A percentile compares a stretch with the other conserved stretches of the same genome.
Evolutionary conservation across 2,113 vertebrate genomes (phyloP).

Genomic region (Columba janthina): DNA sequence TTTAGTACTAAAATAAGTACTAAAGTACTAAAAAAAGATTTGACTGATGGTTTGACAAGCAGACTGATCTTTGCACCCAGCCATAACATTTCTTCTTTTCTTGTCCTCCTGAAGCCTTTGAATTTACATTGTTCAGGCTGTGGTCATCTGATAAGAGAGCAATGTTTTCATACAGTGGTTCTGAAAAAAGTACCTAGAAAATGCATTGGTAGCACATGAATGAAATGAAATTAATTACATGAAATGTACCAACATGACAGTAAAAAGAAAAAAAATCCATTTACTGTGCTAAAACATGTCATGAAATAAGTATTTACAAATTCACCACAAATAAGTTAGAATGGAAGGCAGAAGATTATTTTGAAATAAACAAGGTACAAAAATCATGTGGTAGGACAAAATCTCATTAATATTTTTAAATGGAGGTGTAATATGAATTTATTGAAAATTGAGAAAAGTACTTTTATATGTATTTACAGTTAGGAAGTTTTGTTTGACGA

Average conservation of each 20-base stretch:
- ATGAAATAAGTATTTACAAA: neutral
- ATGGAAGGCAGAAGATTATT: neutral
- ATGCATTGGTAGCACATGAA: neutral
- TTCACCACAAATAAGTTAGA: neutral
- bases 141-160: neutral
- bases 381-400: neutral
- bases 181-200: neutral
- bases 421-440: neutral
- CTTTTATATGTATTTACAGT: neutral
- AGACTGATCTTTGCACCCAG: neutral
- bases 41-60: neutral
- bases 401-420: neutral
- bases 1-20: neutral
- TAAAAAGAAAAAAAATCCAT: neutral
- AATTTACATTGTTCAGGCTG: neutral
- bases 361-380: neutral
- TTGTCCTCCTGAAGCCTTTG: neutral
- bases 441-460: neutral
- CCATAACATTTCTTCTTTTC: neutral
- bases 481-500: neutral
- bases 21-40: neutral
- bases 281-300: neutral
- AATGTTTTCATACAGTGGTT: neutral
- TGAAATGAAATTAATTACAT: neutral
- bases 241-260: neutral